Percentiles rank a stretch among this genome's conserved stretches.
phyloP scores from a whole-genome alignment of 2,797 vertebrate genomes.

The Parambassis ranga region DNA sequence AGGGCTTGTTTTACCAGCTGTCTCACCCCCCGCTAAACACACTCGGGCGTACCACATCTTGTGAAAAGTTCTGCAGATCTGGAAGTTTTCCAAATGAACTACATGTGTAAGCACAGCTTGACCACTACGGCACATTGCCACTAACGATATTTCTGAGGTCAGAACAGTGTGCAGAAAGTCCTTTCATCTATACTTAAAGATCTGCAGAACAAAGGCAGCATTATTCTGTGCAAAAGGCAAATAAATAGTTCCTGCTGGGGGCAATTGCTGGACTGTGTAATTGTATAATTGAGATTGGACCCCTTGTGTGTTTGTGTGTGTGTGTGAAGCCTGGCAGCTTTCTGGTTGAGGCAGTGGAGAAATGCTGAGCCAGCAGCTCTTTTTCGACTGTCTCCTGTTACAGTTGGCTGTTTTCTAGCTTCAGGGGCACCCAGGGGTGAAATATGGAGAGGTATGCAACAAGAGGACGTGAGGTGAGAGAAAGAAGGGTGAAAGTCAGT shows the following conservation, averaged over 20 bases:
- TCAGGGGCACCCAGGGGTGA: slow-evolving; percentile 74
- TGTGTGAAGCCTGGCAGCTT: slow-evolving; percentile 48
- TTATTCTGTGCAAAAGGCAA: slow-evolving; percentile 68
- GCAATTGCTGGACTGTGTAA: slow-evolving; percentile 71
- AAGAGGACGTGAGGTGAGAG: slow-evolving; percentile 54
- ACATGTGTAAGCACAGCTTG: slow-evolving; percentile 38
- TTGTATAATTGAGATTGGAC: slow-evolving; percentile 76
- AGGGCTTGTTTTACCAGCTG: slow-evolving; percentile 73
- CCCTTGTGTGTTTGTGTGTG: slow-evolving; percentile 23
- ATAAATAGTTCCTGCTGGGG: slow-evolving; percentile 75
- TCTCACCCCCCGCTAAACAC: slow-evolving; percentile 49
- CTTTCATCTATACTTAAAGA: slow-evolving; percentile 59
- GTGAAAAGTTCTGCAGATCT: slow-evolving; percentile 43
- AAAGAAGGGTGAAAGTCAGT: slow-evolving; percentile 6
- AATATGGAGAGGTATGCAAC: slow-evolving; percentile 66
- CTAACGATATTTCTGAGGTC: slow-evolving; percentile 36
- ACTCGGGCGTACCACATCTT: slow-evolving; percentile 37
- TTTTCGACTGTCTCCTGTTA: slow-evolving; percentile 75
- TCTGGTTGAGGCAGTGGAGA: slow-evolving; percentile 62
- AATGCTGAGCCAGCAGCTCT: slow-evolving; percentile 74
- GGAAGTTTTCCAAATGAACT: slow-evolving; percentile 51
- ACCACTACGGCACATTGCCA: slow-evolving; percentile 32
- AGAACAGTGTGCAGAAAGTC: slow-evolving; percentile 45
- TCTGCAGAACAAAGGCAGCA: slow-evolving; percentile 62
- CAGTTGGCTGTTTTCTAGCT: slow-evolving; percentile 64